Evolutionary conservation across 2,888 invertebrate species (phyloP), one percentile per base, ranked within the genome.

Genomic region (Amblyjoppa fuscipennis): DNA sequence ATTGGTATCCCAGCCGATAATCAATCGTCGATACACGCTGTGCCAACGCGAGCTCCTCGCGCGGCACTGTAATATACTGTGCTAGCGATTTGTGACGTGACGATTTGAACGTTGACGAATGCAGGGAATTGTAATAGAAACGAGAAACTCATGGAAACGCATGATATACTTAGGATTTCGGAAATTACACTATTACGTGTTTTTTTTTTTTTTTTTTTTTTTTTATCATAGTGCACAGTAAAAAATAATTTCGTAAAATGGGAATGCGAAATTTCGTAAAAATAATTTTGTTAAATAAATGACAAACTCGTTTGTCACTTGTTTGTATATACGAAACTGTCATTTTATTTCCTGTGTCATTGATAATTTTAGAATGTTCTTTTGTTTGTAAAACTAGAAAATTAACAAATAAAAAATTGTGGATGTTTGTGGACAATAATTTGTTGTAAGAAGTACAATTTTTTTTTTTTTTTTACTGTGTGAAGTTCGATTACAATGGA

Each of bases 1-100:
- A 80, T 85, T 53, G 85, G 85, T 85, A 85, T 83, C 76, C 83
- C 83, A 53, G 28, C 53, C 71, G 85, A 85, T 83, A 85, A 85
- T 85, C 85, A 81, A 85, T 83, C 80, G 82, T 61, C 71, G 66
- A 80, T 79, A 76, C 68, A 68, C 59, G 59, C 59, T 59, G 13
- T 25, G 64, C 64, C 34, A 64, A 64, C 34, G 64, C 64, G 64
- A 31, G 34, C 59, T 59, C 28, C 59, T 28, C 9, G 59, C 16
- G 28, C 16, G 31, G 16, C 31, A 31, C 31, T 34, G 16, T 75
- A 64, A 75, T 75, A 64, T 64, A 75, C 49, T 61, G 31, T 49
- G 20, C 41, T 20, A 20, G 34, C 64, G 61, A 64, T 49, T 75
- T 75, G 20, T 49, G 64, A 75, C 49, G 31, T 3, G 64, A 64